Evolutionary conservation across 2,888 invertebrate genomes (phyloP).

Genomic region (Sinohyriopsis cumingii): DNA sequence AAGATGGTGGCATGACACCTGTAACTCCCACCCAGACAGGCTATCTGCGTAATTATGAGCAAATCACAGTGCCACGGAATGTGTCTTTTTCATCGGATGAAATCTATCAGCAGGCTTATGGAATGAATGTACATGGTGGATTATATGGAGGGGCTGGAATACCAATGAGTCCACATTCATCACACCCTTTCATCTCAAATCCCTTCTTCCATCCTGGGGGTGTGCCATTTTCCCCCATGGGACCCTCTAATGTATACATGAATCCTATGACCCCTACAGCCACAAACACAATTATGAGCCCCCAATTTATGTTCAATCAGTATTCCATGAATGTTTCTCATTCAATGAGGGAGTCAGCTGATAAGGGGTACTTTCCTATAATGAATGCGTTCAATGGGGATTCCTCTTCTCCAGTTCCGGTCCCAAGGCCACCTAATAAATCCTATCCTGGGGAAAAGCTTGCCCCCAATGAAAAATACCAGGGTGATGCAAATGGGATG

Average conservation of each 20-base stretch:
- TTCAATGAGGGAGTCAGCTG: no score
- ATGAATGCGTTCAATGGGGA: no score
- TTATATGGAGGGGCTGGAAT: background rate
- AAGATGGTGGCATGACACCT: background rate
- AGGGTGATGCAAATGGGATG: no score
- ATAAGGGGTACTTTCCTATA: no score
- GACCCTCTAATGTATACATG: constrained; percentile 2
- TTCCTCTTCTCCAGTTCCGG: no score
- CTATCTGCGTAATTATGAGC: constrained; percentile 45
- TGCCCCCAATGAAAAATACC: no score
- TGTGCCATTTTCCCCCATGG: background rate
- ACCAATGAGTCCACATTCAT: constrained; percentile 1
- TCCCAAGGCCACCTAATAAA: no score
- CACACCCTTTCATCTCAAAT: background rate
- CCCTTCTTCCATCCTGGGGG: constrained; percentile 2
- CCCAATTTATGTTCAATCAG: no score
- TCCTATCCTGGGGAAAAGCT: no score
- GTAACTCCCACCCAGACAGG: background rate
- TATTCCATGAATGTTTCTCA: no score
- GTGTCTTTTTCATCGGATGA: constrained; percentile 62
- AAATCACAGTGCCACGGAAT: constrained; percentile 49
- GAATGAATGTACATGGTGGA: constrained; percentile 7
- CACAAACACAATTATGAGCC: no score
- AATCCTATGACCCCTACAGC: constrained; percentile 1
- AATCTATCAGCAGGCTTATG: constrained; percentile 62